These are phyloP conservation scores for Listronotus bonariensis DNA, from an alignment of 1,140 invertebrate species.

Conservation along the genomic window DNA sequence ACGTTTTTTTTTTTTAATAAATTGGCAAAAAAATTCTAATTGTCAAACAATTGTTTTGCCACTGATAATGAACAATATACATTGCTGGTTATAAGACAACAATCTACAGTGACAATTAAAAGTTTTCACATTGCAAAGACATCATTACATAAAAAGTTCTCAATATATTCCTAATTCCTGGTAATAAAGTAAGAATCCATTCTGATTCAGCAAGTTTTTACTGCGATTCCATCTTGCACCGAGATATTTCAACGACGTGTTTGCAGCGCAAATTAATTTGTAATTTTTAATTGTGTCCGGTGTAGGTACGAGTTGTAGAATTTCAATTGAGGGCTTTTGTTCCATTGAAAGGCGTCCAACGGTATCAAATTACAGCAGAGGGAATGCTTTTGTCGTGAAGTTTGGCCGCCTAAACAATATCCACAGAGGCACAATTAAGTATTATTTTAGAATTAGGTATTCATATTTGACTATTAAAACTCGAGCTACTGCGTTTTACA, in stretches of 20 bases:
- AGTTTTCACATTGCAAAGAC: slow-evolving; percentile 1
- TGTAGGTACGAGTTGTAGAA: slow-evolving; percentile 31
- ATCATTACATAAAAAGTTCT: neutral
- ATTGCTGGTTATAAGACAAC: too few relatives aligned
- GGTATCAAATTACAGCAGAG: slow-evolving; percentile 37
- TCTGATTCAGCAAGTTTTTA: slow-evolving; percentile 9
- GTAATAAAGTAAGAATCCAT: slow-evolving; percentile 6
- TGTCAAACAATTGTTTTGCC: too few relatives aligned
- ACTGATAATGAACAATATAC: too few relatives aligned
- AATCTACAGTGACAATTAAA: too few relatives aligned
- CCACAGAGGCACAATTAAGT: slow-evolving; percentile 30
- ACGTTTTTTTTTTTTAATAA: too few relatives aligned
- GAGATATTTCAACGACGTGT: slow-evolving; percentile 6
- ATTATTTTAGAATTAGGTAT: slow-evolving; percentile 36
- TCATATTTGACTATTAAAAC: slow-evolving; percentile 32
- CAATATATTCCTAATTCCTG: slow-evolving; percentile 5
- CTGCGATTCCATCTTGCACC: neutral
- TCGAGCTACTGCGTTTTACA: slow-evolving; percentile 26
- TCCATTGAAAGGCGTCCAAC: slow-evolving; percentile 35
- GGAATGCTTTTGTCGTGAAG: slow-evolving; percentile 30
- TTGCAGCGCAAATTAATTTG: slow-evolving; percentile 35
- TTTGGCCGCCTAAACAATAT: slow-evolving; percentile 32
- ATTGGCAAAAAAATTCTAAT: too few relatives aligned
- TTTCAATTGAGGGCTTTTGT: slow-evolving; percentile 37
- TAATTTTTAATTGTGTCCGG: slow-evolving; percentile 41